phyloP scores from a whole-genome alignment of 2,888 invertebrate species.

The Cerastis leucographa region DNA sequence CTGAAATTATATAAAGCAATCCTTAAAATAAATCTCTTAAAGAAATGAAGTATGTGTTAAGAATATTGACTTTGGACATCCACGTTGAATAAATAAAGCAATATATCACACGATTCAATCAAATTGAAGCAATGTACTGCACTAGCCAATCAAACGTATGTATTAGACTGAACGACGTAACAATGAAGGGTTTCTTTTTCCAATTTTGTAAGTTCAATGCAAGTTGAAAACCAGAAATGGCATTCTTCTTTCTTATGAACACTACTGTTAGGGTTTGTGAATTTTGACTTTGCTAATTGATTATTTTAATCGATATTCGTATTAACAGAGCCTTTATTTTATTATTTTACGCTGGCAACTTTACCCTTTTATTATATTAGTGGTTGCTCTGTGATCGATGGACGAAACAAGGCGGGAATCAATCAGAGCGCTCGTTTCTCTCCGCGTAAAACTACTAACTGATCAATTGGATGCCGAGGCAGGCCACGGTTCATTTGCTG shows the following conservation, averaged over 20 bases:
- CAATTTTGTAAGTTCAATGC: not conserved
- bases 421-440: no score
- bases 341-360: no score
- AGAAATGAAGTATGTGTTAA: not conserved
- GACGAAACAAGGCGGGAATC: no score
- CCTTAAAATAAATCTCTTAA: not conserved
- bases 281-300: no score
- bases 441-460: no score
- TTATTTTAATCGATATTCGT: no score
- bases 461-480: not conserved
- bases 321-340: no score
- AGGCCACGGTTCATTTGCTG: not conserved
- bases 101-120: not conserved
- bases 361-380: no score
- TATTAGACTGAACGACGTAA: not conserved
- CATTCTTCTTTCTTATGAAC: no score
- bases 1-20: conserved; percentile 36
- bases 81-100: not conserved
- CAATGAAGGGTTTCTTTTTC: not conserved
- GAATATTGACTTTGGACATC: not conserved
- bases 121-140: not conserved
- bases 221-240: not conserved
- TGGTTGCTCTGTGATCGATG: no score
- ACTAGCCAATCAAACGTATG: not conserved
- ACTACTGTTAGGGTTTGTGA: no score